phyloP scores from a whole-genome alignment of 2,888 invertebrate genomes.

The Megalurothrips usitatus region DNA sequence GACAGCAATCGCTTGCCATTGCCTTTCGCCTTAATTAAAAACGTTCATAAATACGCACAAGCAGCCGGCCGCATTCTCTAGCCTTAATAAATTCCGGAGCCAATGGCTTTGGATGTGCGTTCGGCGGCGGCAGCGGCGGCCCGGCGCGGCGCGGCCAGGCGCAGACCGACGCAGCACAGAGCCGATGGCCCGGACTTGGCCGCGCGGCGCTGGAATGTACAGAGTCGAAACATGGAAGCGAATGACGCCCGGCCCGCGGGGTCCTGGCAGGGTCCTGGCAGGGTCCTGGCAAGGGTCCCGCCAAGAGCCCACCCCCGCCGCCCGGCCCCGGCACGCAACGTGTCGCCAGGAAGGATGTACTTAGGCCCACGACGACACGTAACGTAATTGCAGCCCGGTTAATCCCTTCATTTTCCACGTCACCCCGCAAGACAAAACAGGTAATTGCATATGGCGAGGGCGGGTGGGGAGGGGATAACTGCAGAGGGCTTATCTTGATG shows the following conservation, averaged over 20 bases:
- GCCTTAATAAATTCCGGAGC: slow-evolving; percentile 4
- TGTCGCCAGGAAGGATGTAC: too few species aligned
- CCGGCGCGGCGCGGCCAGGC: too few species aligned
- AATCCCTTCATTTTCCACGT: neutral
- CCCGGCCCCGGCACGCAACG: too few species aligned
- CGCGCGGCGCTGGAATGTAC: too few species aligned
- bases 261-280: too few species aligned
- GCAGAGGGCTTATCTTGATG: slow-evolving; percentile 11
- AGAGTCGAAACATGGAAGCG: too few species aligned
- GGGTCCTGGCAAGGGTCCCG: too few species aligned
- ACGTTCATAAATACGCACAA: neutral
- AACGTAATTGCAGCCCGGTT: neutral
- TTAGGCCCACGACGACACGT: neutral
- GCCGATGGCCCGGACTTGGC: too few species aligned
- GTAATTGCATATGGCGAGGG: neutral
- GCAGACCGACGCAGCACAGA: too few species aligned
- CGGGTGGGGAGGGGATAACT: neutral
- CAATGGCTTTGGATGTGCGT: neutral
- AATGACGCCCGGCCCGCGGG: too few species aligned
- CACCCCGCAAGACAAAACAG: neutral
- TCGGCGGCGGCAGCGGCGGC: neutral
- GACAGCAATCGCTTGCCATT: neutral
- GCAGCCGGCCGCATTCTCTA: neutral
- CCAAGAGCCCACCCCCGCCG: too few species aligned
- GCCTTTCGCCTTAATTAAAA: slow-evolving; percentile 1